phyloP scores from a whole-genome alignment of 2,888 invertebrate genomes.

The Rhingia campestris region DNA sequence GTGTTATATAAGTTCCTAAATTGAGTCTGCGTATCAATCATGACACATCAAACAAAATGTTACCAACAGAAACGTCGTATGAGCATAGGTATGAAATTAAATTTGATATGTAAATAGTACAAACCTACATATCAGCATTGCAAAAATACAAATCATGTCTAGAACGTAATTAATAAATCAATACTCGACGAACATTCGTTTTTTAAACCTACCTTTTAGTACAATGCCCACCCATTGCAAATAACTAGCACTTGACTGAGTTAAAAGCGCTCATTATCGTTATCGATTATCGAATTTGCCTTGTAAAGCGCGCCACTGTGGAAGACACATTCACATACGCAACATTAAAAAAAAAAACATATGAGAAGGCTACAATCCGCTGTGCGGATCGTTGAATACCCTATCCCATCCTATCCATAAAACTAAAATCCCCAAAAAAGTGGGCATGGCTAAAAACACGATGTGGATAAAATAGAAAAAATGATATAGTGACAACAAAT shows the following conservation, averaged over 20 bases:
- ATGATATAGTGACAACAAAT: too few species aligned
- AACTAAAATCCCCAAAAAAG: too few species aligned
- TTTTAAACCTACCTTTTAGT: background rate
- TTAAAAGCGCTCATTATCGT: slow-evolving; percentile 25
- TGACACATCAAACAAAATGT: background rate
- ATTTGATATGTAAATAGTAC: too few species aligned
- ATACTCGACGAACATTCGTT: background rate
- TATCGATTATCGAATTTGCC: slow-evolving; percentile 52
- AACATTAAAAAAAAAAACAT: too few species aligned
- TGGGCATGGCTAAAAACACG: too few species aligned
- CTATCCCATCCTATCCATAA: too few species aligned
- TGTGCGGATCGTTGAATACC: too few species aligned
- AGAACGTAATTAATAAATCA: slow-evolving; percentile 31
- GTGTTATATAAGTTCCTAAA: background rate
- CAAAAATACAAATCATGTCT: slow-evolving; percentile 3
- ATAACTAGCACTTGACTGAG: slow-evolving; percentile 14
- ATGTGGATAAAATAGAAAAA: too few species aligned
- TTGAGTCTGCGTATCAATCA: background rate
- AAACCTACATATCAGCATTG: too few species aligned
- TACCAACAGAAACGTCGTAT: background rate
- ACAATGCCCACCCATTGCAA: background rate
- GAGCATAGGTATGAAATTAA: background rate
- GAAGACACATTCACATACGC: slow-evolving; percentile 8
- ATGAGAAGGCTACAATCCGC: background rate
- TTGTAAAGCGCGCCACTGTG: slow-evolving; percentile 13